Evolutionary conservation across 2,797 vertebrate genomes (phyloP), one percentile per base, ranked within the genome.

Genomic region (Tachyglossus aculeatus): DNA sequence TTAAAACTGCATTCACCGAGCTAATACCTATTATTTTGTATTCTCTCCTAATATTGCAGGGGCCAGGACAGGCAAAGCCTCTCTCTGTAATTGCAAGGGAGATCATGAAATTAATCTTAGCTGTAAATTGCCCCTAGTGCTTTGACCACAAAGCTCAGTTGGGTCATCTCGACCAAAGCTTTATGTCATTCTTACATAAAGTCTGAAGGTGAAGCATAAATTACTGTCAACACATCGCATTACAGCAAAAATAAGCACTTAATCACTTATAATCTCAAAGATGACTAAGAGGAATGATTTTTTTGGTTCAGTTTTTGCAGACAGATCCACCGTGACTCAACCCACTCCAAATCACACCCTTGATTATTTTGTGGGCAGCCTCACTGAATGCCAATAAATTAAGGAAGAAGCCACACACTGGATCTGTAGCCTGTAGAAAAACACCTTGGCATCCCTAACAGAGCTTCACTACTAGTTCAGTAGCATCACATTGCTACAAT

Each of bases 21-120:
- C 11, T 3, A 51, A 40, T 54, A 39, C 16, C 18, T 65, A 53
- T 29, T 51, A 29, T 36, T 56, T 48, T 8, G 6, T 38, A 22
- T 52, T 41, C 31, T 58, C 24, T 55, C 2, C 61, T 71, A 52
- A 34, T 43, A 51, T 32, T 39, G 51, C 8, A 50, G 2, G 15
- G 29, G 32, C 34, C 44, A 37, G n/a, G 27, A 36, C 51, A 54
- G 57, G 16, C 14, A 72, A 25, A 77, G 16, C 3, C 53, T 41
- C 59, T 36, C 41, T 53, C 32, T 36, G 39, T 62, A 63, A 68
- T 40, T 5, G 0, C 27, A 25, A 70, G 16, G 19, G 57, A 24
- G 64, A 67, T 62, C 45, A 15, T 24, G 51, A 69, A 75, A 73
- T 53, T 74, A 41, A 69, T 44, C 72, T 48, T 75, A 67, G 43